Evolutionary conservation across 23 tunicate species (phyloP).

Genomic region (Phallusia fumigata): DNA sequence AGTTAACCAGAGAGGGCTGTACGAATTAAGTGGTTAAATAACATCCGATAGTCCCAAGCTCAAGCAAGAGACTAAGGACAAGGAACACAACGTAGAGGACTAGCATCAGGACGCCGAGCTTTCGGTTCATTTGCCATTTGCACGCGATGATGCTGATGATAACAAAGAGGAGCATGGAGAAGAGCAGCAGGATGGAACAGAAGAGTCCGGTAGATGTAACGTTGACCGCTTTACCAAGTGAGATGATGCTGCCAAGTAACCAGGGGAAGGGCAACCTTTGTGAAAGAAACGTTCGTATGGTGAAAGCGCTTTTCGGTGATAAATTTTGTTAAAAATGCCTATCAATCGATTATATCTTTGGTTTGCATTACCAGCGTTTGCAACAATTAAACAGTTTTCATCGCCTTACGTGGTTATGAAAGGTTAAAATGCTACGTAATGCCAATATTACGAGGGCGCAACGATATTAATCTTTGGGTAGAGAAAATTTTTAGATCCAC

Average conservation of each 20-base stretch:
- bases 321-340: too few species aligned
- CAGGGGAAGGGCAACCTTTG: slow-evolving; percentile 86
- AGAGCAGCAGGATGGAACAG: slow-evolving; percentile 68
- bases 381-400: too few species aligned
- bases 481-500: too few species aligned
- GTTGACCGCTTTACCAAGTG: slow-evolving; percentile 40
- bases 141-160: slow-evolving; percentile 60
- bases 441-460: too few species aligned
- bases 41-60: slow-evolving; percentile 43
- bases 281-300: too few species aligned
- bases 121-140: slow-evolving; percentile 69
- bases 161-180: slow-evolving; percentile 75
- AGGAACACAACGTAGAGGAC: slow-evolving; percentile 76
- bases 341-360: too few species aligned
- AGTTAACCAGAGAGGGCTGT: neutral
- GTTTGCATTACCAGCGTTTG: too few species aligned
- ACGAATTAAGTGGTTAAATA: neutral
- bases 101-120: slow-evolving; percentile 65
- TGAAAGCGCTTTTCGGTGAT: too few species aligned
- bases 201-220: slow-evolving; percentile 72
- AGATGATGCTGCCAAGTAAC: slow-evolving; percentile 37
- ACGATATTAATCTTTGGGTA: too few species aligned
- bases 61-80: slow-evolving; percentile 66
- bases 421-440: too few species aligned
- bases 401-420: too few species aligned